Conservation (phyloP, 2,113 vertebrate genomes). For the Epinephelus fuscoguttatus region DNA sequence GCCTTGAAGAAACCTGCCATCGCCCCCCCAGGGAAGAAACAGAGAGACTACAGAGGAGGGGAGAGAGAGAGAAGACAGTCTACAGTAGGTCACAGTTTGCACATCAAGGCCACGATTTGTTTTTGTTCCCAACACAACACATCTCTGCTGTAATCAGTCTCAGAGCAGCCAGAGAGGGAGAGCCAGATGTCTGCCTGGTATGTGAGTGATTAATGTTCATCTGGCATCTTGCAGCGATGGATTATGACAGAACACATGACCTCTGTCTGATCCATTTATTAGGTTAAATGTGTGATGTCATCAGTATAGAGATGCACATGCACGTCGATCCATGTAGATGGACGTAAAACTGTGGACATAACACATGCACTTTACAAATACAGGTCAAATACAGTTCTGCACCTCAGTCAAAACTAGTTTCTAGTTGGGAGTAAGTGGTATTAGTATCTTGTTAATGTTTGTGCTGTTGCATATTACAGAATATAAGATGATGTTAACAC, state of each 20-base stretch:
- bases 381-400: not conserved
- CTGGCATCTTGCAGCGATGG: not conserved
- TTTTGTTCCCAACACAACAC: slow-evolving; percentile 43
- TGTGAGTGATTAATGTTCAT: slow-evolving; percentile 19
- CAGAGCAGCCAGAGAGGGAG: slow-evolving; percentile 51
- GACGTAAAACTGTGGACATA: not conserved
- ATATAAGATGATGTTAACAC: not conserved
- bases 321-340: slow-evolving; percentile 26
- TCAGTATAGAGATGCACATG: slow-evolving; percentile 50
- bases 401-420: not conserved
- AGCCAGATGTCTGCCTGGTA: slow-evolving; percentile 69
- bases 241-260: not conserved
- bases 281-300: not conserved
- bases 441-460: not conserved
- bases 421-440: not conserved
- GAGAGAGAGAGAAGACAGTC: slow-evolving; percentile 56
- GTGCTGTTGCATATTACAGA: not conserved
- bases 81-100: slow-evolving; percentile 54
- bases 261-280: slow-evolving; percentile 23
- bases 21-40: slow-evolving; percentile 82
- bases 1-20: slow-evolving; percentile 82
- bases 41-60: slow-evolving; percentile 74
- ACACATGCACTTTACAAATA: slow-evolving; percentile 39
- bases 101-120: slow-evolving; percentile 26
- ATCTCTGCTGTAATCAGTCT: slow-evolving; percentile 23